Conservation (phyloP, 1,140 invertebrate genomes). For the Formica selysi region DNA sequence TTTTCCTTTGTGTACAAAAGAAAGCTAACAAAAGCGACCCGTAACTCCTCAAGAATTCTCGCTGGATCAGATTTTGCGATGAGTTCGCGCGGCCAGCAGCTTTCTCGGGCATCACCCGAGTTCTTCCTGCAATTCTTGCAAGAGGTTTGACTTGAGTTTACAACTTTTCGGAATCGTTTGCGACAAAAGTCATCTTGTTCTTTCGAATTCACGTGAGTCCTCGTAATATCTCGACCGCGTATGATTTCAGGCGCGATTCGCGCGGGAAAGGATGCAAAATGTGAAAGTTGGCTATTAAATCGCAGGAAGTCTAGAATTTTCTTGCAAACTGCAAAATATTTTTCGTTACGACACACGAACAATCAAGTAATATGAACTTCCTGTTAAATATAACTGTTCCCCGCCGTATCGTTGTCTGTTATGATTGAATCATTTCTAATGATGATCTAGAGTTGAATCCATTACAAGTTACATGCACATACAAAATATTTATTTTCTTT, state of each 20-base stretch:
- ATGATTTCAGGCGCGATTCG: slow-evolving; percentile 11
- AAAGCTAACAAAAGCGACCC: slow-evolving; percentile 43
- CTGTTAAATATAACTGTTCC: background rate
- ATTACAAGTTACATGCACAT: background rate
- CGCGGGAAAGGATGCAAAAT: background rate
- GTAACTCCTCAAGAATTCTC: slow-evolving; percentile 38
- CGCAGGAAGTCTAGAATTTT: slow-evolving; percentile 29
- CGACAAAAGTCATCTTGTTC: slow-evolving; percentile 40
- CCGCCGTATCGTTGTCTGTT: background rate
- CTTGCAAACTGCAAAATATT: background rate
- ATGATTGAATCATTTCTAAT: slow-evolving; percentile 9
- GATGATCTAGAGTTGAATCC: background rate
- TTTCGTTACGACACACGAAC: background rate
- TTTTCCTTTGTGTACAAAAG: slow-evolving; percentile 50
- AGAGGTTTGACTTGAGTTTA: slow-evolving; percentile 41
- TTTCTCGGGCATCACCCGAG: slow-evolving; percentile 31
- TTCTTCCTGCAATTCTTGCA: slow-evolving; percentile 33
- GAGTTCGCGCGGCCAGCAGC: slow-evolving; percentile 24
- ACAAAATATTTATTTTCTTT: background rate
- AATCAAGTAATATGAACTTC: background rate
- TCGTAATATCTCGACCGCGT: slow-evolving; percentile 31
- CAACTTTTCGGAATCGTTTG: slow-evolving; percentile 40
- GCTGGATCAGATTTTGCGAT: slow-evolving; percentile 45
- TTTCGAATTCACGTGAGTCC: slow-evolving; percentile 40
- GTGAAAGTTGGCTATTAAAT: slow-evolving; percentile 54